These are phyloP conservation scores for Neoseiulus cucumeris DNA, from an alignment of 1,140 invertebrate species.

Conservation along the genomic window DNA sequence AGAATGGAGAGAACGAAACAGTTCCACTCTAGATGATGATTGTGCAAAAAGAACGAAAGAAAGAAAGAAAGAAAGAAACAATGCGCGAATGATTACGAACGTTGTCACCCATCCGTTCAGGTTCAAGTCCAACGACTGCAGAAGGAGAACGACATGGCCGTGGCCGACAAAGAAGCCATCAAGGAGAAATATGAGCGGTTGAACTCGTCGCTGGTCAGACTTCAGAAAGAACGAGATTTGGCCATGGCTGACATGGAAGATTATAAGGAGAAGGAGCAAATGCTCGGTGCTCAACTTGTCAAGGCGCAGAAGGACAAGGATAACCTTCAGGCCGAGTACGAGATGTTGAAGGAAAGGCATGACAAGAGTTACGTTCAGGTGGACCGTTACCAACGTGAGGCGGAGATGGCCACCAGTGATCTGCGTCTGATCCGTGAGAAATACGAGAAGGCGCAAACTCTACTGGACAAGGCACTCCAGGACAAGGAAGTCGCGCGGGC, in stretches of 20 bases:
- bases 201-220: constrained; percentile 10
- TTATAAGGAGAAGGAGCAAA: background rate
- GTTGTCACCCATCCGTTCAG: constrained; percentile 31
- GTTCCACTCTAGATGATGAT: too few species aligned
- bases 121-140: constrained; percentile 62
- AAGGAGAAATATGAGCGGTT: constrained; percentile 34
- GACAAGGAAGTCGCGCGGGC: constrained; percentile 67
- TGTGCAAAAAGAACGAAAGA: too few species aligned
- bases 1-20: too few species aligned
- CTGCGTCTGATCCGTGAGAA: constrained; percentile 29
- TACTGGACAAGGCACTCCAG: constrained; percentile 56
- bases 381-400: constrained; percentile 8
- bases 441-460: constrained; percentile 53
- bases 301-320: constrained; percentile 69
- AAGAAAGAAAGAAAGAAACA: too few species aligned
- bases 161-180: constrained; percentile 58
- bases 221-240: constrained; percentile 8
- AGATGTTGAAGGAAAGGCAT: constrained; percentile 40
- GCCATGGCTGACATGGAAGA: constrained; percentile 3
- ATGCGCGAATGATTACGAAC: too few species aligned
- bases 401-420: background rate
- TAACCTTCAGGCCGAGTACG: constrained; percentile 50
- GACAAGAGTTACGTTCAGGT: constrained; percentile 10
- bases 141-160: constrained; percentile 64
- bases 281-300: constrained; percentile 38